These are phyloP conservation scores for Thalassophryne amazonica DNA, from an alignment of 2,797 vertebrate species.

Conservation along the genomic window DNA sequence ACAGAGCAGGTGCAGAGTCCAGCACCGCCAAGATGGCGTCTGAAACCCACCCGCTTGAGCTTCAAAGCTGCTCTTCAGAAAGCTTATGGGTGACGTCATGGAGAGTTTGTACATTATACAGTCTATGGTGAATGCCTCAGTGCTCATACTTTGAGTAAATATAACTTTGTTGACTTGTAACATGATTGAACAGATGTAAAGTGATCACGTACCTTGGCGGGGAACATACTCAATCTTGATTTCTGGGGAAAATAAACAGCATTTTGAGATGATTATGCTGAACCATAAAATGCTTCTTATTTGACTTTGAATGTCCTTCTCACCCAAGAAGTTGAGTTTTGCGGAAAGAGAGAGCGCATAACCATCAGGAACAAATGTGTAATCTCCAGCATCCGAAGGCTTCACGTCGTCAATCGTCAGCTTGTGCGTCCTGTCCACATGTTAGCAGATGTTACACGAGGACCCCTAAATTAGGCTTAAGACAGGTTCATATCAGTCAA, in stretches of 20 bases:
- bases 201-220: slow-evolving; percentile 68
- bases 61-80: too few species aligned
- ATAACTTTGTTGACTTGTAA: not conserved
- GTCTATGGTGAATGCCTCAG: too few species aligned
- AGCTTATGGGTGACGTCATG: too few species aligned
- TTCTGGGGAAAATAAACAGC: slow-evolving; percentile 69
- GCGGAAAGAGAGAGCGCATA: slow-evolving; percentile 86
- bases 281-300: not conserved
- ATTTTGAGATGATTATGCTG: not conserved
- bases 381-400: slow-evolving; percentile 86
- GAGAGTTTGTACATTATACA: too few species aligned
- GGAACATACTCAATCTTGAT: slow-evolving; percentile 90
- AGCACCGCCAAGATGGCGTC: too few species aligned
- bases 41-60: too few species aligned
- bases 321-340: slow-evolving; percentile 92
- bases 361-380: slow-evolving; percentile 88
- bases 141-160: too few species aligned
- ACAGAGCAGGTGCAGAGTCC: too few species aligned
- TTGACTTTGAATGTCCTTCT: not conserved
- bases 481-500: too few species aligned
- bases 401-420: slow-evolving; percentile 85
- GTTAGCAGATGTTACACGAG: slow-evolving; percentile 51
- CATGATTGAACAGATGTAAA: not conserved
- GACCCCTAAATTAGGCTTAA: slow-evolving; percentile 44
- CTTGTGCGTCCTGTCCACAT: slow-evolving; percentile 82